Percentiles rank a stretch among this genome's conserved stretches.
These are phyloP conservation scores for Hypsopygia costalis DNA, from an alignment of 2,888 invertebrate genomes.

Conservation along the genomic window DNA sequence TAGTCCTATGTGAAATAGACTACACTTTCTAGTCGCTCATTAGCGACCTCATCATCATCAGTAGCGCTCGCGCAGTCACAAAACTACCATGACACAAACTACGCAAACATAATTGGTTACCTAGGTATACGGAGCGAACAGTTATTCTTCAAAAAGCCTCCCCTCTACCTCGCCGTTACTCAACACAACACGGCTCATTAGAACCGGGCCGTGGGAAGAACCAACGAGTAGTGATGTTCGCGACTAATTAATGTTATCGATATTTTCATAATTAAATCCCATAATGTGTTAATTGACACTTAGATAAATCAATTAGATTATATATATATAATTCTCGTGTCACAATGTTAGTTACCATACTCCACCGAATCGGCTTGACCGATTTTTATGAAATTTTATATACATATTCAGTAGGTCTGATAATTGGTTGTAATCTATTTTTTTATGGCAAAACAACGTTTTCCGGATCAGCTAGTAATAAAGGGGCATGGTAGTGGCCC, in stretches of 20 bases:
- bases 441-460: no score
- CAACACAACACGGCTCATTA: conserved; percentile 76
- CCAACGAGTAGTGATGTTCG: conserved; percentile 43
- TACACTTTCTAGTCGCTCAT: conserved; percentile 14
- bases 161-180: conserved; percentile 49
- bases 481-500: no score
- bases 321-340: no score
- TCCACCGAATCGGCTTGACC: no score
- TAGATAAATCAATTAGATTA: background rate
- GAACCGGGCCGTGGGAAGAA: conserved; percentile 71
- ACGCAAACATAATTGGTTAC: conserved; percentile 39
- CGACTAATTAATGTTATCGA: conserved; percentile 13
- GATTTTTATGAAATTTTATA: no score
- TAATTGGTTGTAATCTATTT: no score
- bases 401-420: no score
- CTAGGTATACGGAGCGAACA: conserved; percentile 37
- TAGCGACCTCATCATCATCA: background rate
- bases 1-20: no score
- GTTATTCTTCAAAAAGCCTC: conserved; percentile 48
- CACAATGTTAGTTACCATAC: no score
- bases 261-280: conserved; percentile 9
- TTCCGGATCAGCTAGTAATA: no score
- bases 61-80: background rate
- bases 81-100: conserved; percentile 24
- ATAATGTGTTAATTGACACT: background rate